These are phyloP conservation scores for Gastrophryne carolinensis DNA, from an alignment of 2,797 vertebrate species.

Conservation along the genomic window DNA sequence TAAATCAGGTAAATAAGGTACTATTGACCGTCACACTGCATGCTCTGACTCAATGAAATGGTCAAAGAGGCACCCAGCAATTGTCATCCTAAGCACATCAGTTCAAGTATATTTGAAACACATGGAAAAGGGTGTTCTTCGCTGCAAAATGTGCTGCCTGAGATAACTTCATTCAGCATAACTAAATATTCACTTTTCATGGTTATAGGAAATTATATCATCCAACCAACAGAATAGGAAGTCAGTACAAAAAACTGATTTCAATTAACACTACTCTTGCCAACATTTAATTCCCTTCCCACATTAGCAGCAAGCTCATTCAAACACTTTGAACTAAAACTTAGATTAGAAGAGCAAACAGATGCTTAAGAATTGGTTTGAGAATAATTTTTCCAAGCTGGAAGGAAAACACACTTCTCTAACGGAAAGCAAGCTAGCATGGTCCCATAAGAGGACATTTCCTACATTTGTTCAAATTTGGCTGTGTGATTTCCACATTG, in stretches of 20 bases:
- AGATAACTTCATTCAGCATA: conserved; percentile 68
- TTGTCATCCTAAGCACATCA: no score
- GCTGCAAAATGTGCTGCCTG: conserved; percentile 60
- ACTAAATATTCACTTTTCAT: conserved; percentile 70
- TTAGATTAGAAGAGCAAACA: conserved; percentile 58
- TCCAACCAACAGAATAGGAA: conserved; percentile 71
- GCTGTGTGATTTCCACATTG: conserved; percentile 12
- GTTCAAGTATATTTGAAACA: no score
- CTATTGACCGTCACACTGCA: no score
- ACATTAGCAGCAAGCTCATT: conserved; percentile 70
- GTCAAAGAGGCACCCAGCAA: no score
- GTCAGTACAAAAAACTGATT: conserved; percentile 74
- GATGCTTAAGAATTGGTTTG: conserved; percentile 56
- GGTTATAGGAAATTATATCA: conserved; percentile 79
- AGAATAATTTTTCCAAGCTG: conserved; percentile 55
- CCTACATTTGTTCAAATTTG: conserved; percentile 49
- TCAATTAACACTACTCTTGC: conserved; percentile 72
- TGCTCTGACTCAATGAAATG: no score
- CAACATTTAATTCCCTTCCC: conserved; percentile 75
- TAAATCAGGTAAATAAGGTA: no score
- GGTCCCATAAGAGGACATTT: conserved; percentile 46
- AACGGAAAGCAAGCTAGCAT: conserved; percentile 52
- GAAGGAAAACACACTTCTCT: conserved; percentile 58
- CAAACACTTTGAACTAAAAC: conserved; percentile 61
- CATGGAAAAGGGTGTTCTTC: not conserved